Percentiles rank a stretch among this genome's conserved stretches.
phyloP scores from a whole-genome alignment of 2,888 invertebrate species.

The Rambutsinella grinnellia region DNA sequence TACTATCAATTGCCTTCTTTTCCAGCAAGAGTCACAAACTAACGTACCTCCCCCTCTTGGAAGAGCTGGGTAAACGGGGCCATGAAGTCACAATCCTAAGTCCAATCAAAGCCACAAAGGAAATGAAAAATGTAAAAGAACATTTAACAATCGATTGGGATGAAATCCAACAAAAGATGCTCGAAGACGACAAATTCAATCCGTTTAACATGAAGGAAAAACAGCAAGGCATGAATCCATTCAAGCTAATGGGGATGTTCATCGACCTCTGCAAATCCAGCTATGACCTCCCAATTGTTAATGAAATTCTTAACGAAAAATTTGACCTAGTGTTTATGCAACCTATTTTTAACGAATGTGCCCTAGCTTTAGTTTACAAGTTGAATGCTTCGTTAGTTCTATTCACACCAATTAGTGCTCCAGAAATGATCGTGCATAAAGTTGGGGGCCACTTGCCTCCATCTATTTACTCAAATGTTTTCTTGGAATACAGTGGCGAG shows the following conservation, averaged over 20 bases:
- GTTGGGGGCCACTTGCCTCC: constrained; percentile 65
- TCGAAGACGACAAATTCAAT: constrained; percentile 8
- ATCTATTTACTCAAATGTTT: constrained; percentile 68
- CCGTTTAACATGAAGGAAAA: constrained; percentile 41
- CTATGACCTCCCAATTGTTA: constrained; percentile 51
- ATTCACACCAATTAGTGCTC: constrained; percentile 60
- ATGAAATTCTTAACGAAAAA: constrained; percentile 46
- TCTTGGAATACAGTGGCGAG: constrained; percentile 60
- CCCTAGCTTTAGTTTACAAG: constrained; percentile 64
- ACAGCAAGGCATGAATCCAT: constrained; percentile 17
- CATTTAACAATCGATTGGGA: constrained; percentile 49
- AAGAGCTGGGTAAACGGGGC: constrained; percentile 72
- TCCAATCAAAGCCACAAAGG: constrained; percentile 69
- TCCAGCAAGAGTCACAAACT: too few species aligned
- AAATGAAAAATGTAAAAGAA: constrained; percentile 69
- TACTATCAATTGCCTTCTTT: constrained; percentile 72
- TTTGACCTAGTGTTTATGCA: constrained; percentile 67
- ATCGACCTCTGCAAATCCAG: constrained; percentile 23
- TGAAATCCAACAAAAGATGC: not conserved
- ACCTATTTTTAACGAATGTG: constrained; percentile 67
- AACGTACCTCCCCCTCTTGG: constrained; percentile 71
- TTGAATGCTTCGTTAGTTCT: constrained; percentile 68
- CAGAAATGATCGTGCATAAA: constrained; percentile 11
- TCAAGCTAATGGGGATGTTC: constrained; percentile 20
- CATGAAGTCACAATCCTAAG: constrained; percentile 73